These are phyloP conservation scores for Magallana ariakensis DNA, from an alignment of 1,140 invertebrate genomes.

Conservation along the genomic window DNA sequence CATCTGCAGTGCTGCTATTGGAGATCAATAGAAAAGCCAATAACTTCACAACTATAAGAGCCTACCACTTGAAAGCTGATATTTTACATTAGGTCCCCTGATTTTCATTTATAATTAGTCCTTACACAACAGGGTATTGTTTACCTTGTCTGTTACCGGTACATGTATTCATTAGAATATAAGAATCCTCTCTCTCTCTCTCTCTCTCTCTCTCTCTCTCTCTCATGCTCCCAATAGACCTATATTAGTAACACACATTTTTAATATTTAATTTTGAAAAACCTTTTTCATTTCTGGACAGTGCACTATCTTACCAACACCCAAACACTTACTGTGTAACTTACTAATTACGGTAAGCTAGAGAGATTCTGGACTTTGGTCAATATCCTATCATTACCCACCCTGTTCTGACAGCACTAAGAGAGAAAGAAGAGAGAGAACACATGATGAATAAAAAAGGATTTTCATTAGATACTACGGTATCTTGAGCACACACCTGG, in stretches of 20 bases:
- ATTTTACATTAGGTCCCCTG: constrained; percentile 15
- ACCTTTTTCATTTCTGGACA: too few species aligned
- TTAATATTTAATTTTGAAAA: too few species aligned
- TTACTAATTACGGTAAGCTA: too few species aligned
- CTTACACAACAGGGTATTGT: not conserved
- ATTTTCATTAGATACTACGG: not conserved
- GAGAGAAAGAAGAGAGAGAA: not conserved
- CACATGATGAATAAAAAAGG: too few species aligned
- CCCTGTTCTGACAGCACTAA: not conserved
- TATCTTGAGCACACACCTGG: constrained; percentile 9
- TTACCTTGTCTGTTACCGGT: not conserved
- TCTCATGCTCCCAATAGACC: too few species aligned
- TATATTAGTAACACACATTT: too few species aligned
- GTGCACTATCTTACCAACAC: too few species aligned
- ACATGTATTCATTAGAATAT: too few species aligned
- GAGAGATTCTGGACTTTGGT: not conserved
- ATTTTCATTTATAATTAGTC: constrained; percentile 25
- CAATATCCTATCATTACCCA: constrained; percentile 7
- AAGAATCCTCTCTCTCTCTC: too few species aligned
- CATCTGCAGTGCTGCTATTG: constrained; percentile 22
- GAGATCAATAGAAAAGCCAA: constrained; percentile 31
- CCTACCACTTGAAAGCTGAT: constrained; percentile 2
- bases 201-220: too few species aligned
- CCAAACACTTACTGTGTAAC: too few species aligned
- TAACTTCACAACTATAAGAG: constrained; percentile 3